phyloP scores from a whole-genome alignment of 2,113 vertebrate genomes.

The Megalops atlanticus region DNA sequence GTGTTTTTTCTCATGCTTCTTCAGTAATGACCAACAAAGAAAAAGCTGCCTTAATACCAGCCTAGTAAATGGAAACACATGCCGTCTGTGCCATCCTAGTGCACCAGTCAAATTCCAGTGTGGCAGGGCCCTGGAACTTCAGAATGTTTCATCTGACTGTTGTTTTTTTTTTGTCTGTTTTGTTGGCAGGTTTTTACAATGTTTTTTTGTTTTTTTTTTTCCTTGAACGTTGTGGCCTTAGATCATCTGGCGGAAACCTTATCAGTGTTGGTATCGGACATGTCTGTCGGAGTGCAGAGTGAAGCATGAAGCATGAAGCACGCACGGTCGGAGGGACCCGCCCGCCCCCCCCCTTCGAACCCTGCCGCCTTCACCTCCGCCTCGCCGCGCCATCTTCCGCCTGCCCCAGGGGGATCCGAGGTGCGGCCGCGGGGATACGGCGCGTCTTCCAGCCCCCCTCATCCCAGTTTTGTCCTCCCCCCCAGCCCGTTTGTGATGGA shows the following conservation, averaged over 20 bases:
- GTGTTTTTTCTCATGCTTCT: too few relatives aligned
- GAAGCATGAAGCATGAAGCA: too few relatives aligned
- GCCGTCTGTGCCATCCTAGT: too few relatives aligned
- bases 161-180: slow-evolving; percentile 34
- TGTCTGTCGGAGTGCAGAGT: not conserved
- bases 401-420: not conserved
- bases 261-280: slow-evolving; percentile 18
- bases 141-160: not conserved
- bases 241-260: slow-evolving; percentile 60
- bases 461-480: too few relatives aligned
- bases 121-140: not conserved
- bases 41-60: too few relatives aligned
- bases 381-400: not conserved
- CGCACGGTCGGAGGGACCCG: slow-evolving; percentile 1
- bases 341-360: not conserved
- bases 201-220: slow-evolving; percentile 38
- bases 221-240: slow-evolving; percentile 71
- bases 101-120: not conserved
- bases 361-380: too few relatives aligned
- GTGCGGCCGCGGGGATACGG: not conserved
- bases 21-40: too few relatives aligned
- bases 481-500: not conserved
- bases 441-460: slow-evolving; percentile 10
- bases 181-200: slow-evolving; percentile 63
- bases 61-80: too few relatives aligned